These are phyloP conservation scores for Chouioia cunea DNA, from an alignment of 2,888 invertebrate genomes.

Conservation along the genomic window DNA sequence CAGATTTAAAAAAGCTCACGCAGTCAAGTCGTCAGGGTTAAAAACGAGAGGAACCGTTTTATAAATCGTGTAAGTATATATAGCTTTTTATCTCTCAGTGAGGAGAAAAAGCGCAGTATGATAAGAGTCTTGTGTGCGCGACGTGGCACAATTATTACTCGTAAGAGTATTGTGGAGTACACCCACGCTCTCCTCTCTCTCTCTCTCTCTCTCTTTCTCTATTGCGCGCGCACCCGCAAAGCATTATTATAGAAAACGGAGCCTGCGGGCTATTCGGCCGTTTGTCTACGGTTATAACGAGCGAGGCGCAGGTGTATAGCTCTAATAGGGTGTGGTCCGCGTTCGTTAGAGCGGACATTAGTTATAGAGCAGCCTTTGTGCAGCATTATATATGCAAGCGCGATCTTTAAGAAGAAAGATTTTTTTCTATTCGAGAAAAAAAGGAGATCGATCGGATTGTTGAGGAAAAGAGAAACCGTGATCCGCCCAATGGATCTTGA, in stretches of 20 bases:
- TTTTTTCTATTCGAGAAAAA: neutral
- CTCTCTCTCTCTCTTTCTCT: too few relatives aligned
- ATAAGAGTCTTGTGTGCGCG: conserved; percentile 26
- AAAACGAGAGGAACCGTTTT: too few relatives aligned
- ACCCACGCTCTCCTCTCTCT: conserved; percentile 16
- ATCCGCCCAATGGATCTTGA: conserved; percentile 39
- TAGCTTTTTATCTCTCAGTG: too few relatives aligned
- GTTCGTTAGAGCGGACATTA: conserved; percentile 61
- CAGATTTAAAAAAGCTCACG: too few relatives aligned
- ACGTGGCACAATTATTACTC: conserved; percentile 27
- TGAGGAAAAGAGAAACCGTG: neutral
- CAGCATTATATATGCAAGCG: conserved; percentile 6
- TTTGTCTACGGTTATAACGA: conserved; percentile 49
- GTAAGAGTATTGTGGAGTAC: conserved; percentile 10
- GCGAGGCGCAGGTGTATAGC: conserved; percentile 57
- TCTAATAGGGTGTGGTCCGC: conserved; percentile 61
- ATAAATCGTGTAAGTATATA: too few relatives aligned
- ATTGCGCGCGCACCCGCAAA: neutral
- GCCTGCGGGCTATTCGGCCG: conserved; percentile 51
- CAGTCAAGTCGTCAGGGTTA: too few relatives aligned
- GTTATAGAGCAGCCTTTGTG: conserved; percentile 47
- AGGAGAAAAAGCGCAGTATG: neutral
- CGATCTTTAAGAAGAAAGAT: neutral
- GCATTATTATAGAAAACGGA: conserved; percentile 42
- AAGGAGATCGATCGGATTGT: conserved; percentile 2